Conservation (phyloP, 1,140 invertebrate species). For the Camponotus floridanus region DNA sequence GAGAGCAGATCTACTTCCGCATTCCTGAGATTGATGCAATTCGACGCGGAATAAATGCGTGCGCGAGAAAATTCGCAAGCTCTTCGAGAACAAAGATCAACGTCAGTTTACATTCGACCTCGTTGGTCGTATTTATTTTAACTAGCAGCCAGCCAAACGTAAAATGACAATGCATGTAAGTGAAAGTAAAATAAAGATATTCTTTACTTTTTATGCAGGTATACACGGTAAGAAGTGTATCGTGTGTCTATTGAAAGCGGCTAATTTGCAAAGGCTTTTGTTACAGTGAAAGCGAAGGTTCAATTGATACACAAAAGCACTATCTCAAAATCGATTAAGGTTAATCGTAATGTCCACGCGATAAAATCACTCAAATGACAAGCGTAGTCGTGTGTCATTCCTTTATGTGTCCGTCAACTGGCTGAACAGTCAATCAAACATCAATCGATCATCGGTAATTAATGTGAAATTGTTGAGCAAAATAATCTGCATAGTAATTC, state of each 20-base stretch:
- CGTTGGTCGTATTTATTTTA: conserved; percentile 1
- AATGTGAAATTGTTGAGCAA: neutral
- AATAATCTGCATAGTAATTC: neutral
- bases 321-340: neutral
- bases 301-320: conserved; percentile 18
- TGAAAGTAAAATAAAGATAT: conserved; percentile 38
- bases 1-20: neutral
- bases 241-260: neutral
- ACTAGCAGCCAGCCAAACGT: neutral
- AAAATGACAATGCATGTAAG: conserved; percentile 23
- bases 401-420: neutral
- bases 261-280: neutral
- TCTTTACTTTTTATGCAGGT: neutral
- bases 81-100: conserved; percentile 1
- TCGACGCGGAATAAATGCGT: conserved; percentile 10
- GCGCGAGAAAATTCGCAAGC: neutral
- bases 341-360: neutral
- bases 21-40: conserved; percentile 24
- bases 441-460: neutral
- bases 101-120: neutral
- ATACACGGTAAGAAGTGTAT: neutral
- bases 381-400: neutral
- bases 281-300: conserved; percentile 23
- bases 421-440: neutral
- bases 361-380: neutral